A percentile compares a stretch with the other conserved stretches of the same genome.
phyloP scores from a whole-genome alignment of 2,797 vertebrate species.

The Hipposideros larvatus region DNA sequence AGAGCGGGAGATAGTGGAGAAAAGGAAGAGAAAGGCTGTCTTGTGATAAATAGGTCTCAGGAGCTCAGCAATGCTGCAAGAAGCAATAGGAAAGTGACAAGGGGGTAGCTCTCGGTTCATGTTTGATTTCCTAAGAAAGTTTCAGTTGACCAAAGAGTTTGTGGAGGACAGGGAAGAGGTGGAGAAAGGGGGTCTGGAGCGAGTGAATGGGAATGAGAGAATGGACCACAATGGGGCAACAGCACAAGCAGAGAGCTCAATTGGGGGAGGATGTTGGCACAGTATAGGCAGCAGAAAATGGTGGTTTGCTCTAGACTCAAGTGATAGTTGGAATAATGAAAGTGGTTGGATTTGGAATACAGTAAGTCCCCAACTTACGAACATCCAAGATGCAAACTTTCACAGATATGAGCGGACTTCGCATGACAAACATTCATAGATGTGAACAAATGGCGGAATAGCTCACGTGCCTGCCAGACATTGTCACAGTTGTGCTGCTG shows the following conservation, averaged over 20 bases:
- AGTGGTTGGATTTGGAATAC: background rate
- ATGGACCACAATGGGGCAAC: background rate
- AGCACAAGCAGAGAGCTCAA: background rate
- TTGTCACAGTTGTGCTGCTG: too few relatives aligned
- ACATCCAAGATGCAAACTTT: too few relatives aligned
- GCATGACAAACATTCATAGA: too few relatives aligned
- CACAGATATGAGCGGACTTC: too few relatives aligned
- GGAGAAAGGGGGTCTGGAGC: background rate
- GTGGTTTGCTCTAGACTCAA: conserved; percentile 12
- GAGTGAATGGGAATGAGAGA: background rate
- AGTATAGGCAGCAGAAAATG: background rate
- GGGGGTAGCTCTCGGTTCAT: background rate
- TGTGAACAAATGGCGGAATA: too few relatives aligned
- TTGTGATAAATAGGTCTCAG: background rate
- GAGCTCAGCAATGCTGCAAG: background rate
- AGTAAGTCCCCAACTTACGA: too few relatives aligned
- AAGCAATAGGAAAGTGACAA: background rate
- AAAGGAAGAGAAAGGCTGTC: background rate
- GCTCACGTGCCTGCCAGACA: too few relatives aligned
- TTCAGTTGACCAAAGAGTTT: background rate
- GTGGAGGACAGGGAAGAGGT: background rate
- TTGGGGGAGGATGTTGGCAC: background rate
- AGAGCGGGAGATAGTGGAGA: background rate
- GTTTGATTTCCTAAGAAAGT: background rate
- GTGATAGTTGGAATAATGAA: background rate